Percentiles rank a stretch among this genome's conserved stretches.
Conservation (phyloP, 1,140 invertebrate species). For the Sinella curviseta region DNA sequence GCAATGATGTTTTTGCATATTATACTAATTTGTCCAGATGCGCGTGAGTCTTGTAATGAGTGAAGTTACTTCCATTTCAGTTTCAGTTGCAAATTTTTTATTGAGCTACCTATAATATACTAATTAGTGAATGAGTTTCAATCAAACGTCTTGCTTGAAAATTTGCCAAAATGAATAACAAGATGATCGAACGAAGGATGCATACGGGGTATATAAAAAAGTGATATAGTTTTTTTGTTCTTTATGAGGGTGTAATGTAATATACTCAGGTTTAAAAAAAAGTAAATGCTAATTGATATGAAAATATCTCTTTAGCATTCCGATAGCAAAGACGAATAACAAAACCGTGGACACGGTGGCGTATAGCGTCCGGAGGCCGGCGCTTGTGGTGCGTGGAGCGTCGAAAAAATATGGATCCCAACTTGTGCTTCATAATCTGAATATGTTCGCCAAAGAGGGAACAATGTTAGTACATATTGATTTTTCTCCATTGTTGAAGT, state of each 20-base stretch:
- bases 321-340: background rate
- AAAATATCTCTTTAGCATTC: background rate
- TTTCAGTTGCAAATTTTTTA: too few relatives aligned
- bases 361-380: conserved; percentile 9
- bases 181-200: conserved; percentile 7
- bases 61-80: too few relatives aligned
- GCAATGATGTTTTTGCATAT: too few relatives aligned
- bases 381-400: conserved; percentile 3
- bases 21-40: too few relatives aligned
- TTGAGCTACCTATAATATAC: too few relatives aligned
- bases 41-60: too few relatives aligned
- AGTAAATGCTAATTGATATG: background rate
- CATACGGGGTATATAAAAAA: conserved; percentile 12
- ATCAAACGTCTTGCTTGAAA: background rate
- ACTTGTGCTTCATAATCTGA: conserved; percentile 25
- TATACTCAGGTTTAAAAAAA: too few relatives aligned
- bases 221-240: background rate
- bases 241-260: too few relatives aligned
- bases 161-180: conserved; percentile 8
- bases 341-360: conserved; percentile 23
- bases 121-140: too few relatives aligned
- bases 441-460: conserved; percentile 27
- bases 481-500: background rate
- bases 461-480: conserved; percentile 5
- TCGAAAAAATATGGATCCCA: conserved; percentile 17